Evolutionary conservation across 1,140 invertebrate genomes (phyloP), one percentile per base, ranked within the genome.

Genomic region (Polypedilum pembai): DNA sequence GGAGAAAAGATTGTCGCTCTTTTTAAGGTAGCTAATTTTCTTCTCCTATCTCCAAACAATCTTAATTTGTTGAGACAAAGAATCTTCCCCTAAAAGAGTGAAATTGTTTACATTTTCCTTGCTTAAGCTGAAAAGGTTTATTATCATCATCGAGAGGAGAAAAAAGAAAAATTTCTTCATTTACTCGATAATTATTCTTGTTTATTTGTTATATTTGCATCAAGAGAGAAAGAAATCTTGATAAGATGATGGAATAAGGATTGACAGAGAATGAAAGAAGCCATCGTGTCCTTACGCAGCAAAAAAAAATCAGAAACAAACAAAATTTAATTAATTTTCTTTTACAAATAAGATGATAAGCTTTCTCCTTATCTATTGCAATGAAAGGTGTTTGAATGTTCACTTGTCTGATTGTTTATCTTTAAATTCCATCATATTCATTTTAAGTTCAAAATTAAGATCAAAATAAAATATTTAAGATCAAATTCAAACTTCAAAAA

Each of bases 21-120:
- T 56, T 56, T 56, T 56, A 56, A 56, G 45, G 45, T 56, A 56
- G 15, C 45, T 56, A 56, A 56, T 56, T 56, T 56, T 56, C 45
- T 56, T 56, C 12, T 56, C 4, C 15, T 56, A n/a, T 56, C n/a
- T n/a, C 15, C 45, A 15, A 56, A 15, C 45, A 56, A 56, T 56
- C 45, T 56, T 56, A 56, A 56, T 56, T 56, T 56, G 45, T 15
- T 56, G n/a, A 56, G n/a, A 56, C n/a, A 56, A 56, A n/a, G 24
- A 33, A 3, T 33, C 4, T 56, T 15, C 45, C 45, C 12, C 45
- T n/a, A 56, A 56, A 56, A n/a, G 12, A 56, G 12, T n/a, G 15
- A 56, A 56, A n/a, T 56, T 56, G 45, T 56, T 56, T 56, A 56
- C 45, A n/a, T 56, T 56, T 56, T 12, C 45, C n/a, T 15, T 56